Conservation (phyloP, 2,113 vertebrate genomes). For the Okapia johnstoni region DNA sequence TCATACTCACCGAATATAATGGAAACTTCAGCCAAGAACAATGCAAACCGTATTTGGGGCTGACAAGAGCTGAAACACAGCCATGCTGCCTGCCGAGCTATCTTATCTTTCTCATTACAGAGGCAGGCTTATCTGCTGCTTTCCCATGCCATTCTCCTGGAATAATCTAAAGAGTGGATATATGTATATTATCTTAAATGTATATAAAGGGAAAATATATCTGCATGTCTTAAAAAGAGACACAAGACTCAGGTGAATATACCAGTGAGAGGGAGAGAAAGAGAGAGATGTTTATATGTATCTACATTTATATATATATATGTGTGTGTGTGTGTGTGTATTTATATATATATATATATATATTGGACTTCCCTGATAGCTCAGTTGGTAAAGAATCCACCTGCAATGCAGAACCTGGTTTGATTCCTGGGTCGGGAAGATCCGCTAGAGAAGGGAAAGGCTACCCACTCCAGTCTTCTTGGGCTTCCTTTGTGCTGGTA, state of each 20-base stretch:
- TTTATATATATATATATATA: background rate
- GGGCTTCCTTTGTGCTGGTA: background rate
- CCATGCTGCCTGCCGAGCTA: background rate
- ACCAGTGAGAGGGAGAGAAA: rapidly evolving
- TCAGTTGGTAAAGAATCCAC: background rate
- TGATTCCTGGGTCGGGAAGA: background rate
- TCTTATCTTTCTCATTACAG: background rate
- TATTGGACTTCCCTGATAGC: background rate
- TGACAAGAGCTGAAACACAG: constrained; percentile 6
- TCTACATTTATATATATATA: background rate
- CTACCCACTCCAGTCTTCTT: background rate
- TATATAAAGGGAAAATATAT: background rate
- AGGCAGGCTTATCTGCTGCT: background rate
- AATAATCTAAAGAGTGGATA: background rate
- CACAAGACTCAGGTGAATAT: too few species aligned
- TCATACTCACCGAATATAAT: background rate
- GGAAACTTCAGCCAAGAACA: constrained; percentile 34
- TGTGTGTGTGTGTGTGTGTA: too few species aligned
- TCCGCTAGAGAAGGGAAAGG: background rate
- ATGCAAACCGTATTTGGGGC: background rate
- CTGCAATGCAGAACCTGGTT: background rate
- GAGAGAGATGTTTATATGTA: background rate
- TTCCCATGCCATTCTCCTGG: background rate
- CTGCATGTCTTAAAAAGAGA: background rate
- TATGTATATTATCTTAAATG: background rate